Conservation (phyloP, 2,797 vertebrate species). For the Catostomus latipinnis region DNA sequence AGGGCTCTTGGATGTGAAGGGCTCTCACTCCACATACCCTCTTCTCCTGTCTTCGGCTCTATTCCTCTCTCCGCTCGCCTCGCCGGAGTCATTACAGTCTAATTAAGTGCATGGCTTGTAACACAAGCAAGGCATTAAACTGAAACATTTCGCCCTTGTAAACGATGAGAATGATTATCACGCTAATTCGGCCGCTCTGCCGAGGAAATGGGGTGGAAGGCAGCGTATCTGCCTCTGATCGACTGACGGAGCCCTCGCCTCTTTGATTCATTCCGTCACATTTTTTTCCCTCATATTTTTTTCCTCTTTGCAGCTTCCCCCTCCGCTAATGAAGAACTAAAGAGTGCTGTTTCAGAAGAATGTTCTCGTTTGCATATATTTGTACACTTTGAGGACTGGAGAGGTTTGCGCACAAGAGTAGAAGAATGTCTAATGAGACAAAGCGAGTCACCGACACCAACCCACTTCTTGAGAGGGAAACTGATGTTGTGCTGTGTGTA, state of each 20-base stretch:
- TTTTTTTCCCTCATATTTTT: slow-evolving; percentile 42
- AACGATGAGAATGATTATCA: slow-evolving; percentile 90
- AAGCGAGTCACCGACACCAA: neutral
- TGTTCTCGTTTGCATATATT: slow-evolving; percentile 52
- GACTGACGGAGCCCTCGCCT: slow-evolving; percentile 45
- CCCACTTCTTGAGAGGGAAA: neutral
- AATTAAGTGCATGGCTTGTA: slow-evolving; percentile 95
- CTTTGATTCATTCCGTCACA: slow-evolving; percentile 46
- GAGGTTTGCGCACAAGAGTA: neutral
- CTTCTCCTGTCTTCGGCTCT: slow-evolving; percentile 50
- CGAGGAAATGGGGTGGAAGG: slow-evolving; percentile 73
- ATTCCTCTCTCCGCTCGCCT: slow-evolving; percentile 73
- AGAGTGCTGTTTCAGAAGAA: slow-evolving; percentile 47
- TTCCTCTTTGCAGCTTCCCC: slow-evolving; percentile 52
- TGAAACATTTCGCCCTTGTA: slow-evolving; percentile 95
- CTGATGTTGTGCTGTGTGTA: neutral
- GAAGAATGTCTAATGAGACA: slow-evolving; percentile 17
- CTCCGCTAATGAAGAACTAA: slow-evolving; percentile 55
- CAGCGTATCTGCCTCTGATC: slow-evolving; percentile 56
- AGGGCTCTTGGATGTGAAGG: slow-evolving; percentile 60
- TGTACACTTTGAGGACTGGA: slow-evolving; percentile 49
- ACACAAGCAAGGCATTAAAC: slow-evolving; percentile 94
- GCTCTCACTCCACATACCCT: slow-evolving; percentile 78
- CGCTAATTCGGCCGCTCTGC: slow-evolving; percentile 80
- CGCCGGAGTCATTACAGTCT: slow-evolving; percentile 92